Conservation (phyloP, 1,140 invertebrate species). For the Lamellibrachia luymesi region DNA sequence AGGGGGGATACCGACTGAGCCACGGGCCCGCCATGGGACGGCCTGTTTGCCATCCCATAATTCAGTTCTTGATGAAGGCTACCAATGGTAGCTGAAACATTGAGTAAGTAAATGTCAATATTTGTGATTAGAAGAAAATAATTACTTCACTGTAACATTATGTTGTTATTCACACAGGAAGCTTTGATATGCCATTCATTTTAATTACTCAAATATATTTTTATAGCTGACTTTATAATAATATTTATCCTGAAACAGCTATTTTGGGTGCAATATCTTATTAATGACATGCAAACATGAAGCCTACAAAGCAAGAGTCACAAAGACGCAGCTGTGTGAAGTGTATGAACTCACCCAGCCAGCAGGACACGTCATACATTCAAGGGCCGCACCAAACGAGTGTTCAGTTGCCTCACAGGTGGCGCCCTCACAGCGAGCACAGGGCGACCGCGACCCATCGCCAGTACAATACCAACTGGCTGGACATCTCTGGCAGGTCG, state of each 20-base stretch:
- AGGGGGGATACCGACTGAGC: no score
- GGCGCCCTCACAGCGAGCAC: constrained; percentile 9
- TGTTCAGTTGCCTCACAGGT: constrained; percentile 16
- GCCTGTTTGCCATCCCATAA: no score
- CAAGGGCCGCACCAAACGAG: constrained; percentile 15
- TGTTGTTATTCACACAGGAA: background rate
- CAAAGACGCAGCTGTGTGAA: background rate
- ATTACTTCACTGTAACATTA: background rate
- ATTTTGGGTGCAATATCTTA: no score
- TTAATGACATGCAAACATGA: no score
- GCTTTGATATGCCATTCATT: background rate
- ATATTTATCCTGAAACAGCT: background rate
- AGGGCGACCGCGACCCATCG: background rate
- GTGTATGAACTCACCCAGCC: constrained; percentile 9
- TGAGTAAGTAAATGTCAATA: no score
- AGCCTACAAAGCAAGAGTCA: background rate
- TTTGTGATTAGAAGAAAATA: no score
- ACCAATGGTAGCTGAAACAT: no score
- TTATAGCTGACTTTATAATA: background rate
- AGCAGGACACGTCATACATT: constrained; percentile 15
- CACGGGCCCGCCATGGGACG: no score
- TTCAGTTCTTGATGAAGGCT: no score
- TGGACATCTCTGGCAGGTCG: constrained; percentile 17
- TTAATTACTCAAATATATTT: background rate
- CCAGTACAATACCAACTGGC: constrained; percentile 16